A percentile compares a stretch with the other conserved stretches of the same genome.
Conservation (phyloP, 1,140 invertebrate species). For the Lepidurus apus region DNA sequence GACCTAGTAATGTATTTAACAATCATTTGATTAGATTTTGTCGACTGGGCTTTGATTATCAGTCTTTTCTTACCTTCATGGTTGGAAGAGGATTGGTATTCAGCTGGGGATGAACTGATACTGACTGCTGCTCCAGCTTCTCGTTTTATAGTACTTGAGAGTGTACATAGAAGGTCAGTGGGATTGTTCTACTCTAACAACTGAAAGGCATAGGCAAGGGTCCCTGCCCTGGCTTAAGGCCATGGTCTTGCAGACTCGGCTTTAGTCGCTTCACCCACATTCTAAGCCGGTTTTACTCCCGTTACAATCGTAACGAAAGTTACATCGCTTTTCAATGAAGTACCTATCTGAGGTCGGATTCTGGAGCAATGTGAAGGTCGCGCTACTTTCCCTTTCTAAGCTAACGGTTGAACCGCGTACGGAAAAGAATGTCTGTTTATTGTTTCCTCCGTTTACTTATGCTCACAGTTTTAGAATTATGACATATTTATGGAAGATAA, state of each 20-base stretch:
- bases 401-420: neutral
- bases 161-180: neutral
- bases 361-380: constrained; percentile 9
- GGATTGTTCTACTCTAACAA: neutral
- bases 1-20: no score
- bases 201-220: neutral
- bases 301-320: no score
- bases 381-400: constrained; percentile 11
- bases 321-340: no score
- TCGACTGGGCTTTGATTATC: neutral
- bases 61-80: neutral
- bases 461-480: neutral
- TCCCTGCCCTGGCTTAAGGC: neutral
- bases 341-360: neutral
- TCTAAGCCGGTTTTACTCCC: neutral
- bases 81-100: neutral
- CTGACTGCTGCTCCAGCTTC: neutral
- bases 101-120: constrained; percentile 5
- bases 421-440: neutral
- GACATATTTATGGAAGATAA: no score
- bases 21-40: no score
- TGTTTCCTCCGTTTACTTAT: neutral
- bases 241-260: neutral
- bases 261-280: neutral
- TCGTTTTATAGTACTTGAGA: neutral